Base-by-base conservation (phyloP, 1,140 invertebrate species). In the Ceratosolen fusciceps region DNA sequence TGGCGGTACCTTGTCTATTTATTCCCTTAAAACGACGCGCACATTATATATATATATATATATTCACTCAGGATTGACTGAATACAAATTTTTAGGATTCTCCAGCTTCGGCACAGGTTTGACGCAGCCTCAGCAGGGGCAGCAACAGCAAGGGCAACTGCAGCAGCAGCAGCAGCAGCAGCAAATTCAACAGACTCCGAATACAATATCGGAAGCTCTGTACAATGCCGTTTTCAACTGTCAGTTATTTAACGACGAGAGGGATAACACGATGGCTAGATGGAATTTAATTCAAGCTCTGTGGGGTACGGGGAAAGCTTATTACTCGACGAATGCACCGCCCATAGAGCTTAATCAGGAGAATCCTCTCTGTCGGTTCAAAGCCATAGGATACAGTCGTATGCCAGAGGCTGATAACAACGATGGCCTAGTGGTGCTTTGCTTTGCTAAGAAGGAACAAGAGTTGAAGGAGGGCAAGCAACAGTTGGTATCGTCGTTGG, bases 281-380 rank as follows among this genome's bases (percentile, higher is more conserved):
- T 98, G 96, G 95, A 99, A 99, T 87, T 93, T 97, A 77, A 90
- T 99, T 56, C 97, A 98, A 89, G 96, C 97, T 1, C 94, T 95
- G 82, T 98, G 97, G 97, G 98, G 98, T 2, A 93, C 92, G 74
- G 96, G 96, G 84, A 93, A 94, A 90, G 94, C 95, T 5, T 97
- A 95, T 86, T 97, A 96, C 87, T 93, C 93, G 26, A 90, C 93
- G 52, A 94, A 93, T 84, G 90, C 91, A 0, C 94, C 94, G 2
- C 93, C 95, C 1, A 93, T 98, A 21, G 95, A 96, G 76, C 94
- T 98, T 62, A 96, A 94, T 74, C 94, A 95, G 74, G 95, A 97
- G 82, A 98, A 98, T 90, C 95, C 96, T 4, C 93, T 98, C 37
- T 98, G 96, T 87, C 91, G 95, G 62, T 98, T 98, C 85, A 98